A percentile compares a stretch with the other conserved stretches of the same genome.
phyloP scores from a whole-genome alignment of 2,888 invertebrate species.

The Dicyrtoma fusca region DNA sequence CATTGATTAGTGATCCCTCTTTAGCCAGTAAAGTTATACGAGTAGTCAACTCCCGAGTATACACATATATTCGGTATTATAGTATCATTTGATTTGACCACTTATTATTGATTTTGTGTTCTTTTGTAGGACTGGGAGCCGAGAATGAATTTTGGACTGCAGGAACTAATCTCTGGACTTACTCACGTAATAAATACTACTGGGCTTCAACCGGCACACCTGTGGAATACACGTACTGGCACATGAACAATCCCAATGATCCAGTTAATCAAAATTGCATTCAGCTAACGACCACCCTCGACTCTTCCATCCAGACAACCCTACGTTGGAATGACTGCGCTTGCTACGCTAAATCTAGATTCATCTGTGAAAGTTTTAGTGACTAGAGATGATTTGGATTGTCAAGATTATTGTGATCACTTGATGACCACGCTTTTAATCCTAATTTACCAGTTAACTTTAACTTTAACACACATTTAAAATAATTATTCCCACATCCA shows the following conservation, averaged over 20 bases:
- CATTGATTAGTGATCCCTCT: no score
- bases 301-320: not conserved
- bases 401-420: no score
- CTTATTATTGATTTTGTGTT: no score
- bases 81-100: no score
- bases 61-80: no score
- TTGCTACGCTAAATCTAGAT: conserved; percentile 33
- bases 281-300: conserved; percentile 23
- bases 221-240: conserved; percentile 27
- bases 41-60: no score
- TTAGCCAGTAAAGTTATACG: no score
- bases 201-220: conserved; percentile 30
- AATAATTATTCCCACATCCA: no score
- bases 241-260: conserved; percentile 5
- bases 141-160: conserved; percentile 35
- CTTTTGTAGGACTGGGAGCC: conserved; percentile 1
- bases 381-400: no score
- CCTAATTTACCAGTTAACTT: no score
- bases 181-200: conserved; percentile 5
- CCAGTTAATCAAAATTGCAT: conserved; percentile 33
- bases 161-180: conserved; percentile 34
- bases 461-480: no score
- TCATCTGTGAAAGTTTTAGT: conserved; percentile 33
- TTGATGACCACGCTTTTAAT: no score
- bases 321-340: conserved; percentile 35